phyloP scores from a whole-genome alignment of 2,797 vertebrate genomes.

The Hoplostethus mediterraneus region DNA sequence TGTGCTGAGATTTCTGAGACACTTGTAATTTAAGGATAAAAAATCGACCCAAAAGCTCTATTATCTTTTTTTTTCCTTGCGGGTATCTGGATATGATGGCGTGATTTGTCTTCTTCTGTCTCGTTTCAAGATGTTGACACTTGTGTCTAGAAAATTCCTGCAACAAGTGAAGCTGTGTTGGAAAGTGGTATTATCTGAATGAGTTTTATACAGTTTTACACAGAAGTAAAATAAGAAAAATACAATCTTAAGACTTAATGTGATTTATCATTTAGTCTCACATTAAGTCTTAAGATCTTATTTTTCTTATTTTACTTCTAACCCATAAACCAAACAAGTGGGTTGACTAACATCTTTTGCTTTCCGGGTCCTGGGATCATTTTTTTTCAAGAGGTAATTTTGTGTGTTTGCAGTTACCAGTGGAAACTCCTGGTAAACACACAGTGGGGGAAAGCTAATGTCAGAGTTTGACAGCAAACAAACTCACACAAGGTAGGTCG shows the following conservation, averaged over 20 bases:
- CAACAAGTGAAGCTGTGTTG: too few relatives aligned
- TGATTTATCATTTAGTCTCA: too few relatives aligned
- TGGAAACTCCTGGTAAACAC: conserved; percentile 9
- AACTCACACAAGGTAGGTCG: conserved; percentile 6
- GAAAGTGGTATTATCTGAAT: too few relatives aligned
- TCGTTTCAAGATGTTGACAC: too few relatives aligned
- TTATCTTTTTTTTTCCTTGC: conserved; percentile 4
- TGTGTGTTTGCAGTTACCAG: neutral
- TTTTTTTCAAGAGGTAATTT: conserved; percentile 7
- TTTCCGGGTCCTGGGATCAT: neutral
- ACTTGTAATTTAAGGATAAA: conserved; percentile 22
- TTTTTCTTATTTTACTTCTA: too few relatives aligned
- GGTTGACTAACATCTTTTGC: neutral
- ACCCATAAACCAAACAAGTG: neutral
- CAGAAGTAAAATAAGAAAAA: too few relatives aligned
- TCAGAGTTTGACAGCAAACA: neutral
- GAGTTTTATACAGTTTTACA: too few relatives aligned
- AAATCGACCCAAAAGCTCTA: neutral
- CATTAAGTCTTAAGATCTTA: too few relatives aligned
- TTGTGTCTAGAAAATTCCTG: too few relatives aligned
- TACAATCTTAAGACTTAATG: too few relatives aligned
- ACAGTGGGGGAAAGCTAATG: conserved; percentile 7
- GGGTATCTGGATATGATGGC: too few relatives aligned
- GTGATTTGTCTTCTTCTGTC: too few relatives aligned
- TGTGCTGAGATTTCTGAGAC: conserved; percentile 43